These are phyloP conservation scores for Thalassoma bifasciatum DNA, from an alignment of 2,113 vertebrate genomes.

Conservation along the genomic window DNA sequence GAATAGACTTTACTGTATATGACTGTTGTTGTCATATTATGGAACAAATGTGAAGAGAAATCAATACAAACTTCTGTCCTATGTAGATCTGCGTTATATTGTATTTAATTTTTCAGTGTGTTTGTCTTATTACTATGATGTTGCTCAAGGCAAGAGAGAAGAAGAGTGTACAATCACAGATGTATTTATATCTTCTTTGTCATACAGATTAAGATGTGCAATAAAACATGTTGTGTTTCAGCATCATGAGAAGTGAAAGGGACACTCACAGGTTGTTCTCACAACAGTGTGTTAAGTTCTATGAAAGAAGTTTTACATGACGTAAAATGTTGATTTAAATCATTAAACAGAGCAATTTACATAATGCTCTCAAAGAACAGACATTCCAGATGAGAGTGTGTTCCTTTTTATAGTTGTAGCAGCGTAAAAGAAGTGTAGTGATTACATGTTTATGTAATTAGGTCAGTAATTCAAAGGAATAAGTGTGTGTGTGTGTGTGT, in stretches of 20 bases:
- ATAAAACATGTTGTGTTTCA: constrained; percentile 21
- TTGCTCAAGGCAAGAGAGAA: constrained; percentile 34
- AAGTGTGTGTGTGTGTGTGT: constrained; percentile 5
- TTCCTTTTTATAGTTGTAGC: constrained; percentile 44
- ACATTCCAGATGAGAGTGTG: constrained; percentile 23
- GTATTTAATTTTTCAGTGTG: constrained; percentile 44
- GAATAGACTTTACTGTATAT: too few relatives aligned
- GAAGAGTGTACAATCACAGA: too few relatives aligned
- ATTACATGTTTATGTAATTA: constrained; percentile 75
- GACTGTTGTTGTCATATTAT: neutral
- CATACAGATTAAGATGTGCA: neutral
- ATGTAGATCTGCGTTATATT: constrained; percentile 32
- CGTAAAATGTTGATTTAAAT: constrained; percentile 43
- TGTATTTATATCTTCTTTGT: too few relatives aligned
- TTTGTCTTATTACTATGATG: constrained; percentile 37
- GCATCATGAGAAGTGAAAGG: neutral
- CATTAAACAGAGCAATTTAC: constrained; percentile 28
- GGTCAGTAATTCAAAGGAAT: constrained; percentile 70
- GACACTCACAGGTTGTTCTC: neutral
- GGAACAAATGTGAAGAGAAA: constrained; percentile 22
- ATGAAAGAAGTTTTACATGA: neutral
- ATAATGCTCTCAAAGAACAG: constrained; percentile 34
- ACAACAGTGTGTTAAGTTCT: neutral
- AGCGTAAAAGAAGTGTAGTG: constrained; percentile 55
- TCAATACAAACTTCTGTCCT: constrained; percentile 17